A percentile compares a stretch with the other conserved stretches of the same genome.
Evolutionary conservation across 2,113 vertebrate species (phyloP).

Genomic region (Pandion haliaetus): DNA sequence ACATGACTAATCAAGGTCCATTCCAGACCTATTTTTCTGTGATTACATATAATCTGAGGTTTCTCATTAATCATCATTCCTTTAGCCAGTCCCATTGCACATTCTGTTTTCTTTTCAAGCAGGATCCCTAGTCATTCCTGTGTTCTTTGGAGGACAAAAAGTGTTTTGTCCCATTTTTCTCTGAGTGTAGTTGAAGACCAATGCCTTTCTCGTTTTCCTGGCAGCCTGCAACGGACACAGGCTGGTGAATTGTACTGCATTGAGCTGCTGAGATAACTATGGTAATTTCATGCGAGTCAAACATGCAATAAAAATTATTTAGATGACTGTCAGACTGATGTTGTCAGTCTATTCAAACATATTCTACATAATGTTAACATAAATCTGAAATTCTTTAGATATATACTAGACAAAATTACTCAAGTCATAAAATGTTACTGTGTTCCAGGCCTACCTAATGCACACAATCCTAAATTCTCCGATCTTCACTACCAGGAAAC

Average conservation of each 20-base stretch:
- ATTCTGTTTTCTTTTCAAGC: constrained; percentile 1
- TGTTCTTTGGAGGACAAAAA: neutral
- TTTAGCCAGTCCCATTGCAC: neutral
- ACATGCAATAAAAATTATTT: neutral
- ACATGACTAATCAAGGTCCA: neutral
- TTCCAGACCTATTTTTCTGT: constrained; percentile 5
- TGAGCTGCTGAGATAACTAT: neutral
- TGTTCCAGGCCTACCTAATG: neutral
- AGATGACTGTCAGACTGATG: neutral
- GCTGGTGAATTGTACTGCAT: neutral
- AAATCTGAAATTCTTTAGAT: neutral
- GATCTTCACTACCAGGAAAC: neutral
- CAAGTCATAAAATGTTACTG: neutral
- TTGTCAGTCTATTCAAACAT: neutral
- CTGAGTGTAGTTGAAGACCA: neutral
- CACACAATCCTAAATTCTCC: neutral
- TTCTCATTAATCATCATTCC: neutral
- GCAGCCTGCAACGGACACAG: neutral
- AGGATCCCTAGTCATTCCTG: neutral
- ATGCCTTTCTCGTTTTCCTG: neutral
- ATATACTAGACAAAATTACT: neutral
- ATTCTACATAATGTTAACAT: neutral
- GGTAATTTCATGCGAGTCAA: neutral
- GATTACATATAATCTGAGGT: neutral
- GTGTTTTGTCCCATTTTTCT: neutral